phyloP scores from a whole-genome alignment of 2,888 invertebrate species.

The Metallyticus violacea region DNA sequence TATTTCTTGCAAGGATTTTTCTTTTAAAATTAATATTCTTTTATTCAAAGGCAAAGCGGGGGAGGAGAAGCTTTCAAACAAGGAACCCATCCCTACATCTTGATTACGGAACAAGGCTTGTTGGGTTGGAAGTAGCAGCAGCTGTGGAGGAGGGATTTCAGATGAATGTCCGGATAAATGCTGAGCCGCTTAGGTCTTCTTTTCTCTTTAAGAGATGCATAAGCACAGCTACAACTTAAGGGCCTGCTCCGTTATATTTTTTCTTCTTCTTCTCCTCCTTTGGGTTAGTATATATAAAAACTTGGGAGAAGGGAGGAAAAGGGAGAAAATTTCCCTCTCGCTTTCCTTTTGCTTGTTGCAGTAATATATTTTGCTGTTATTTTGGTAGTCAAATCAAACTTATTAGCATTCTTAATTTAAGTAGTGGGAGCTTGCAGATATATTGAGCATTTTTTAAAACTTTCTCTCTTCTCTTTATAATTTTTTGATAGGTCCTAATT shows the following conservation, averaged over 20 bases:
- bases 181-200: background rate
- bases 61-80: background rate
- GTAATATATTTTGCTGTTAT: constrained; percentile 18
- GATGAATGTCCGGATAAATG: background rate
- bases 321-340: background rate
- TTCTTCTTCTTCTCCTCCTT: too few species aligned
- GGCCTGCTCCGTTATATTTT: background rate
- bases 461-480: background rate
- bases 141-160: background rate
- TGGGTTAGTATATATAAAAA: background rate
- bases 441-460: background rate
- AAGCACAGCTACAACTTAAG: background rate
- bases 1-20: background rate
- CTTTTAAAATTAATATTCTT: constrained; percentile 17
- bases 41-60: constrained; percentile 1
- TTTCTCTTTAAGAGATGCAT: constrained; percentile 1
- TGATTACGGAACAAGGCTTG: background rate
- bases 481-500: background rate
- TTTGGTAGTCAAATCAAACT: constrained; percentile 12
- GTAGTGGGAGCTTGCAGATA: background rate
- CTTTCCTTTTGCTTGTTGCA: background rate
- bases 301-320: background rate
- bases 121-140: background rate
- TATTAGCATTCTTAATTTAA: constrained; percentile 12
- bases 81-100: background rate